phyloP scores from a whole-genome alignment of 2,797 vertebrate genomes.

The Botia kubotai region DNA sequence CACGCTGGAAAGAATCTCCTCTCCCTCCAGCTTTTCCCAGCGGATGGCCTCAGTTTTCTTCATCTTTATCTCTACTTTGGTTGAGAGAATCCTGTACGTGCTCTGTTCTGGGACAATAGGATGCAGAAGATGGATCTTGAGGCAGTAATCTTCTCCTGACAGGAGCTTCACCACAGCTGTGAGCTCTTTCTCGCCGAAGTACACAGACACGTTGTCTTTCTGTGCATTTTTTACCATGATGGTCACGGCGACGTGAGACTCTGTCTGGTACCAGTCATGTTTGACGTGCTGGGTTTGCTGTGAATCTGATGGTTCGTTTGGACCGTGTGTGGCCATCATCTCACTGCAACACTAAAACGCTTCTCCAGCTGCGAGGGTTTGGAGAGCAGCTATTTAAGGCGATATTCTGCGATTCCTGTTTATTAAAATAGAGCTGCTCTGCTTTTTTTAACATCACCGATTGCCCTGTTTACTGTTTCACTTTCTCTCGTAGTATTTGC shows the following conservation, averaged over 20 bases:
- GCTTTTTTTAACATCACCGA: no score
- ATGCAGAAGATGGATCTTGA: constrained; percentile 86
- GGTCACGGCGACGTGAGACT: constrained; percentile 92
- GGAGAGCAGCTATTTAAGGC: no score
- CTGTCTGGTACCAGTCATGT: constrained; percentile 98
- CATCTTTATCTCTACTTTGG: constrained; percentile 98
- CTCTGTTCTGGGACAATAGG: constrained; percentile 88
- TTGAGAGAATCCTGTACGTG: constrained; percentile 91
- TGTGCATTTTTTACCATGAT: constrained; percentile 91
- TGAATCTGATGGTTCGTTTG: no score
- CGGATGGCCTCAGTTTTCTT: constrained; percentile 91
- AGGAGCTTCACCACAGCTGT: constrained; percentile 82
- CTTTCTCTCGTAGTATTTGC: no score
- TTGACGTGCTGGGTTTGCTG: constrained; percentile 63
- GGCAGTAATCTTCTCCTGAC: constrained; percentile 84
- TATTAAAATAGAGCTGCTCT: no score
- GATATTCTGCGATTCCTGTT: no score
- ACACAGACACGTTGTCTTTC: constrained; percentile 84
- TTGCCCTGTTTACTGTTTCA: no score
- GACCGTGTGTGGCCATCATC: no score
- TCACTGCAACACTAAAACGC: no score
- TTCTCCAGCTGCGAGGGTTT: no score
- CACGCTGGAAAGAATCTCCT: constrained; percentile 58
- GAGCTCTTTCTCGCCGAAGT: constrained; percentile 88
- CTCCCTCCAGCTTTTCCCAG: constrained; percentile 83